These are phyloP conservation scores for Aphis gossypii DNA, from an alignment of 1,140 invertebrate genomes.

Conservation along the genomic window DNA sequence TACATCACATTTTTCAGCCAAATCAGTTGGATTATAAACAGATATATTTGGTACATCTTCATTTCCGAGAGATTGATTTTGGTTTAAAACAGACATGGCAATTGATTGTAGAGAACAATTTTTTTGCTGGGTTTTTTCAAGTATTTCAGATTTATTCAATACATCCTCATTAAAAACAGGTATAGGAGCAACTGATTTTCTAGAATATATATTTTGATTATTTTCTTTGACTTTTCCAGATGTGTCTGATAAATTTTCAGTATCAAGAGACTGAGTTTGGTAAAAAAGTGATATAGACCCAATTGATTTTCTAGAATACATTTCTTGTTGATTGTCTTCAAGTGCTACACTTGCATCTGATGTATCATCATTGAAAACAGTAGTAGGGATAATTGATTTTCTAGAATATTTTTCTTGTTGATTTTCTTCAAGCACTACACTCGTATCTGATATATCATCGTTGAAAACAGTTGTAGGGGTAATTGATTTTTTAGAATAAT, in stretches of 20 bases:
- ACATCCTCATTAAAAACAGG: not conserved
- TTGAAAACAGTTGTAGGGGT: too few relatives aligned
- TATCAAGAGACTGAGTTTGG: not conserved
- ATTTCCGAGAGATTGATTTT: not conserved
- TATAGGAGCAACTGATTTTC: conserved; percentile 2
- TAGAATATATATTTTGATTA: not conserved
- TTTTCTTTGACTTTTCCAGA: not conserved
- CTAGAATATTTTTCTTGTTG: too few relatives aligned
- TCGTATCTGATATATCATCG: too few relatives aligned
- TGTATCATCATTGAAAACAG: not conserved
- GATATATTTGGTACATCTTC: not conserved
- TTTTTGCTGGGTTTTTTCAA: not conserved
- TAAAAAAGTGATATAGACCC: too few relatives aligned
- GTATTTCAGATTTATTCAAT: not conserved
- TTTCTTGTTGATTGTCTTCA: not conserved
- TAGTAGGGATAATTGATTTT: too few relatives aligned
- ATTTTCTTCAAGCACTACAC: too few relatives aligned
- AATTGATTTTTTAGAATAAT: not conserved
- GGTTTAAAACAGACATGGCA: not conserved
- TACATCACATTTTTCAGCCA: not conserved
- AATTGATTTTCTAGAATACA: not conserved
- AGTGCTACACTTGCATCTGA: not conserved
- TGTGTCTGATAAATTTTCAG: not conserved
- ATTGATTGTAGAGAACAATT: not conserved
- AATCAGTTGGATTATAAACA: not conserved